phyloP scores from a whole-genome alignment of 64 coral and sea anemone genomes.

The Cladopsammia gracilis region DNA sequence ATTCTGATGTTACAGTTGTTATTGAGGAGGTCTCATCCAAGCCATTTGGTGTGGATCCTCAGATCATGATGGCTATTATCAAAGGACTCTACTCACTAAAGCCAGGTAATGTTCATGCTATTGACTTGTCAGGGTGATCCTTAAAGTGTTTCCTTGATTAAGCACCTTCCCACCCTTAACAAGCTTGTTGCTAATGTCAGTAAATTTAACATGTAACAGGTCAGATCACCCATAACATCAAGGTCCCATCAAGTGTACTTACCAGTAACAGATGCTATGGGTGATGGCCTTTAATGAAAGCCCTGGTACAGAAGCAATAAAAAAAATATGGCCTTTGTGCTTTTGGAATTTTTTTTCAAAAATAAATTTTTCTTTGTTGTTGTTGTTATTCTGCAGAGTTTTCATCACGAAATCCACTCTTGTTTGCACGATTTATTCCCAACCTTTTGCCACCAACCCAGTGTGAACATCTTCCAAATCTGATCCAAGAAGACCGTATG shows the following conservation, averaged over 20 bases:
- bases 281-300: no score
- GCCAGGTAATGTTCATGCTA: constrained; percentile 63
- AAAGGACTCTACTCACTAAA: constrained; percentile 96
- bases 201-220: no score
- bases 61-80: constrained; percentile 89
- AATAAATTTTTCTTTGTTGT: background rate
- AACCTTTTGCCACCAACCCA: constrained; percentile 87
- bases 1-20: constrained; percentile 59
- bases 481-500: constrained; percentile 83
- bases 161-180: no score
- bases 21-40: constrained; percentile 78
- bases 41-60: constrained; percentile 95
- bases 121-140: background rate
- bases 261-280: no score
- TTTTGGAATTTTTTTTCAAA: background rate
- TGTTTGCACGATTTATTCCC: constrained; percentile 97
- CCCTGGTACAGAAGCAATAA: no score
- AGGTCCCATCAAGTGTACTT: no score
- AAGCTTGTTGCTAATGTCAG: no score
- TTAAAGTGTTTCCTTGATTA: no score
- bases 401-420: constrained; percentile 72
- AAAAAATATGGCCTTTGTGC: no score
- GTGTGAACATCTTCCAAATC: constrained; percentile 60
- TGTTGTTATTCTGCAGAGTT: constrained; percentile 76
- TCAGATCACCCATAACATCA: no score